Evolutionary conservation across 2,797 vertebrate genomes (phyloP).

Genomic region (Balearica regulorum): DNA sequence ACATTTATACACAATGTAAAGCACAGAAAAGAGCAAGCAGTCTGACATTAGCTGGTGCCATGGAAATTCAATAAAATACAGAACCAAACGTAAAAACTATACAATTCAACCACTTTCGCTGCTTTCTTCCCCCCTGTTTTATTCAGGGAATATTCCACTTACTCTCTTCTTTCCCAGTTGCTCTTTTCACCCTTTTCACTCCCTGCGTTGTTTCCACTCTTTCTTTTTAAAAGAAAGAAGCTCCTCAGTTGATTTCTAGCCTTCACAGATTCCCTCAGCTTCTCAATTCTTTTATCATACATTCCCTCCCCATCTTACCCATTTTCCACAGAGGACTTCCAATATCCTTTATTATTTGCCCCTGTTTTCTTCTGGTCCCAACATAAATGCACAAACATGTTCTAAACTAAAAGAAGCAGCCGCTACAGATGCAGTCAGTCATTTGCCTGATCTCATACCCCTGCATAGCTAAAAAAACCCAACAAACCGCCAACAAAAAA

Average conservation of each 20-base stretch:
- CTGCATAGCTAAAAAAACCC: not conserved
- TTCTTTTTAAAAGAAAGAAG: not conserved
- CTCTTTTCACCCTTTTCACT: not conserved
- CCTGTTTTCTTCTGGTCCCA: not conserved
- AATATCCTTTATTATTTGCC: not conserved
- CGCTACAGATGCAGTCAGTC: not conserved
- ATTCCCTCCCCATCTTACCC: not conserved
- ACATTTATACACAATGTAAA: not conserved
- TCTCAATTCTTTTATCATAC: not conserved
- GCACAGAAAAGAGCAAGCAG: not conserved
- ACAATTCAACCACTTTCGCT: not conserved
- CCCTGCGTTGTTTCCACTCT: not conserved
- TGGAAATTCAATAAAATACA: not conserved
- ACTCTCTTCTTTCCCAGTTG: not conserved
- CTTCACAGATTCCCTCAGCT: constrained; percentile 9
- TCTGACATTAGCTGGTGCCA: not conserved
- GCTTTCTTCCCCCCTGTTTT: not conserved
- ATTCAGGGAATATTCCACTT: not conserved
- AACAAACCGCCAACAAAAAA: not conserved
- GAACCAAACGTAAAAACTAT: not conserved
- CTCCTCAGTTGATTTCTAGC: not conserved
- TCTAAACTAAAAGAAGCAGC: not conserved
- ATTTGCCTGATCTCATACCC: not conserved
- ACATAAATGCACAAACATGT: not conserved
- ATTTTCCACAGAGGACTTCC: not conserved